Base-by-base conservation (phyloP, 2,888 invertebrate species). In the Hemithea aestivaria region DNA sequence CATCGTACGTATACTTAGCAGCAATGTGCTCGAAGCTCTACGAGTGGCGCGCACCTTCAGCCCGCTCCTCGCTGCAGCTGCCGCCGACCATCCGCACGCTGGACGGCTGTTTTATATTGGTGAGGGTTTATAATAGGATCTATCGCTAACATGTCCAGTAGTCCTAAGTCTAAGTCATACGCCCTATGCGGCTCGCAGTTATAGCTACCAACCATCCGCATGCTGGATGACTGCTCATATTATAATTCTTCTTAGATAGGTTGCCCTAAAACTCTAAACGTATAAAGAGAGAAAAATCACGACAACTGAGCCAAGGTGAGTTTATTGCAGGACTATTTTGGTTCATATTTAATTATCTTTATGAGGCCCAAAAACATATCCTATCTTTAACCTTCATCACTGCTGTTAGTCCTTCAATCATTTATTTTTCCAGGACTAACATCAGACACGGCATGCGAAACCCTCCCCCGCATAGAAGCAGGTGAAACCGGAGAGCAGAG, bases 11-110 rank as follows among this genome's bases (percentile, higher is more conserved):
- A n/a, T n/a, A n/a, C n/a, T n/a, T n/a, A n/a, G 91, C 41, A 90
- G 90, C 31, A 92, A 93, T 69, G 92, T 94, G 41, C 88, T 94
- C 9, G 94, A 84, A 6, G 76, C 85, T 7, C 73, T 95, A 58
- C 88, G 94, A 12, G 91, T 94, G 0, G 93, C 94, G 0, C 88
- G 93, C 40, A 92, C 94, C 1, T 94, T 94, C 81, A 89, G 93
- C 35, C 91, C 92, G 1, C 78, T 94, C 35, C 80, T 95, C 24
- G 90, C 92, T 1, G 85, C 87, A 1, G 85, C 85, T 1, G 85
- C 85, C 1, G 65, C 79, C 1, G 83, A 84, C 49, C 85, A 85
- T 35, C 77, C 79, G 16, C 69, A 82, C 24, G 85, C 85, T 53
- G 94, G 94, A 34, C 89, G 94, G 43, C 88, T 94, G 34, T 90